phyloP scores from a whole-genome alignment of 2,888 invertebrate genomes.

The Lordiphosa fenestrarum region DNA sequence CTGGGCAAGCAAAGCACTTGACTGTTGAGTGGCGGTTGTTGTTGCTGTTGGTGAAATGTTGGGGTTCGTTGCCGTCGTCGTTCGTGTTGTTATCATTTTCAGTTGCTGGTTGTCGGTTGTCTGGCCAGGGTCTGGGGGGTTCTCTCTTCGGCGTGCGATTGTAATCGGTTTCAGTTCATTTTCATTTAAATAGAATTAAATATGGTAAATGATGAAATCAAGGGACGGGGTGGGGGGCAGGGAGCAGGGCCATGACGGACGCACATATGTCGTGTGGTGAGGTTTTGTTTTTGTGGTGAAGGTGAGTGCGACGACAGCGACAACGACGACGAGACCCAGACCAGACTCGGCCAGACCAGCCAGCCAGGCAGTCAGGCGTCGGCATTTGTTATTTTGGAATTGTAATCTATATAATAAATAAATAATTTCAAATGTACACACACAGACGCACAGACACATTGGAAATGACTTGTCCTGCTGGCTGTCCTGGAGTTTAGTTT shows the following conservation, averaged over 20 bases:
- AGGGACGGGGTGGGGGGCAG: conserved; percentile 19
- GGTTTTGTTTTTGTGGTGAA: conserved; percentile 58
- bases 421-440: conserved; percentile 58
- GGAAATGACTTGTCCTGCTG: conserved; percentile 19
- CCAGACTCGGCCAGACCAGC: conserved; percentile 33
- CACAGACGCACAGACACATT: conserved; percentile 18
- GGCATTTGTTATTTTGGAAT: conserved; percentile 8
- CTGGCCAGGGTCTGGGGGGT: conserved; percentile 53
- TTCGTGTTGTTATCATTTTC: conserved; percentile 56
- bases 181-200: conserved; percentile 74
- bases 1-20: conserved; percentile 67
- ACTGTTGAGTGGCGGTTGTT: conserved; percentile 62
- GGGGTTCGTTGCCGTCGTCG: conserved; percentile 61
- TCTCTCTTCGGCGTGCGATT: conserved; percentile 32
- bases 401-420: conserved; percentile 70
- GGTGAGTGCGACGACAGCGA: conserved; percentile 64
- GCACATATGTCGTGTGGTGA: conserved; percentile 27
- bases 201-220: conserved; percentile 72
- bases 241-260: conserved; percentile 8
- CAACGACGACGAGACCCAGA: conserved; percentile 44
- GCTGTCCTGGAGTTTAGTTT: conserved; percentile 5
- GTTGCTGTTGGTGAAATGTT: conserved; percentile 47
- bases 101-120: conserved; percentile 57
- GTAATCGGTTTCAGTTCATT: conserved; percentile 75
- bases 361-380: conserved; percentile 9